Evolutionary conservation across 2,113 vertebrate species (phyloP).

Genomic region (Hippopotamus amphibius): DNA sequence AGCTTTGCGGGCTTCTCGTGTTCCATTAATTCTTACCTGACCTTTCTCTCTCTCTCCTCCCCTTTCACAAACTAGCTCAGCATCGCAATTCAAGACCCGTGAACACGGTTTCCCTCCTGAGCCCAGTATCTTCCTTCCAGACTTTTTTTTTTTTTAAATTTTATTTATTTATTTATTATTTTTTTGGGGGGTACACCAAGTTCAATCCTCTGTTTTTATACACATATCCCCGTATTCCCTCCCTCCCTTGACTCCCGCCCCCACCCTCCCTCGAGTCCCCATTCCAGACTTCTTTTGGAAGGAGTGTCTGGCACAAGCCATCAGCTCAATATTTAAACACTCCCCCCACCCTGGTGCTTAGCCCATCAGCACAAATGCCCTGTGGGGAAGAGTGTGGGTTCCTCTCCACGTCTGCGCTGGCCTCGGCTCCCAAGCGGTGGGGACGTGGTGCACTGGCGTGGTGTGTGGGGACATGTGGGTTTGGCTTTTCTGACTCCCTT

Average conservation of each 20-base stretch:
- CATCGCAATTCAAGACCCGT: not conserved
- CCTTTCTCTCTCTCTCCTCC: not conserved
- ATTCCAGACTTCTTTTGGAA: not conserved
- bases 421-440: not conserved
- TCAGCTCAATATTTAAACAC: not conserved
- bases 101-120: not conserved
- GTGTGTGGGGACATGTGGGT: no score
- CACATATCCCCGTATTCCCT: no score
- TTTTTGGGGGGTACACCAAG: no score
- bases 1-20: not conserved
- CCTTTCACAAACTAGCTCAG: not conserved
- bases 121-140: not conserved
- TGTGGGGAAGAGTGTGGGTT: fast-evolving
- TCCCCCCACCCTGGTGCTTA: not conserved
- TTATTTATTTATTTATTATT: no score
- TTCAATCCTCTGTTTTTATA: no score
- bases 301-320: not conserved
- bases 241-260: no score
- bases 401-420: not conserved
- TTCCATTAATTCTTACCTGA: not conserved
- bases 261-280: no score
- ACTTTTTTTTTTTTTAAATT: not conserved
- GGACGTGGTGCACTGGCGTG: not conserved
- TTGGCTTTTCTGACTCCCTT: not conserved
- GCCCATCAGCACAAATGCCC: not conserved